Base-by-base conservation (phyloP, 2,888 invertebrate species). In the Gonocerus acuteangulatus region DNA sequence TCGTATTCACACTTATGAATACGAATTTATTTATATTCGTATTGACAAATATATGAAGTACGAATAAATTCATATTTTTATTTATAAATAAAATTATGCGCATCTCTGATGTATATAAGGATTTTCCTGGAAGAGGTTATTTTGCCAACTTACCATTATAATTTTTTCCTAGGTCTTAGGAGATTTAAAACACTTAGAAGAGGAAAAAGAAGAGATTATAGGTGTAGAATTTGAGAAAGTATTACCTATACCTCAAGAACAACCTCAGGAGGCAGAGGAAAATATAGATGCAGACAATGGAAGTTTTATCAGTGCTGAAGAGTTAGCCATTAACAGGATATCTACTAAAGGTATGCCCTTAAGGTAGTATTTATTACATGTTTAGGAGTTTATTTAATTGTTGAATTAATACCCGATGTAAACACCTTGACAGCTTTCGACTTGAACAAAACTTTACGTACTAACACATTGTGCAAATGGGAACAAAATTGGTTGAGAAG, bases 251-350 rank as follows among this genome's bases (percentile, higher is more conserved):
- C 48, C 63, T 4, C 16, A 32, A 34, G 47, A 57, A 57, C 27
- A 57, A 15, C 3, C 27, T 66, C 65, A 68, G 39, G 71, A 72
- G 47, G 16, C 63, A 22, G 69, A 71, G 23, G 72, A 71, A 62
- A 45, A 48, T 49, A 61, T 62, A 7, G 68, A 69, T 34, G 52
- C 59, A n/a, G 48, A 52, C 9, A 21, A 45, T 34, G 36, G 23
- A 19, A 45, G 16, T 2, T 18, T 52, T 15, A 83, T 88, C 65
- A 80, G 82, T 2, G 79, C 79, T 59, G 81, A 82, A 68, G 82
- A 88, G 72, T 73, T 91, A 36, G 74, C 79, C 59, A 75, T 77
- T 34, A 87, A 89, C 68, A 82, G 84, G 71, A 79, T 93, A 66
- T 81, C 86, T 2, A 74, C 76, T 48, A 82, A 82, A 73, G 79